Percentiles rank a stretch among this genome's conserved stretches.
Conservation (phyloP, 1,140 invertebrate species). For the Lysiphlebus fabarum region DNA sequence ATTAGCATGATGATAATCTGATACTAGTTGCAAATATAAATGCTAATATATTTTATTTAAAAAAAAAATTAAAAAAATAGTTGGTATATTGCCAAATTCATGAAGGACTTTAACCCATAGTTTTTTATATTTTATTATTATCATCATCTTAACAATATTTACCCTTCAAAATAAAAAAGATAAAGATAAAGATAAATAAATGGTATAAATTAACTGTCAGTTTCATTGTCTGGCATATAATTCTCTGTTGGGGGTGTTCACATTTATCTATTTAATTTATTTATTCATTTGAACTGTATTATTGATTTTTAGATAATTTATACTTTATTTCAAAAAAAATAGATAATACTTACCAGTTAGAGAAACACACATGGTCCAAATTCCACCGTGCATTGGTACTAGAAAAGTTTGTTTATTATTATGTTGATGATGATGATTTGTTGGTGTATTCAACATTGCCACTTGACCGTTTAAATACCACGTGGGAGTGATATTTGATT, state of each 20-base stretch:
- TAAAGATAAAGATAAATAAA: conserved; percentile 8
- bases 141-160: not conserved
- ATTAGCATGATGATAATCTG: too few species aligned
- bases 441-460: conserved; percentile 33
- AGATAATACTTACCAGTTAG: conserved; percentile 61
- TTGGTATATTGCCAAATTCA: conserved; percentile 9
- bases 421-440: conserved; percentile 47
- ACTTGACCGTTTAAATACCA: conserved; percentile 49
- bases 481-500: conserved; percentile 41
- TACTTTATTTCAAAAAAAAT: conserved; percentile 1
- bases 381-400: conserved; percentile 81
- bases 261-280: not conserved
- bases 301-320: not conserved
- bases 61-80: conserved; percentile 10
- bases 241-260: not conserved
- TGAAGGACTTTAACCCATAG: conserved; percentile 3
- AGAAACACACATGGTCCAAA: conserved; percentile 81
- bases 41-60: conserved; percentile 3
- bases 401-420: conserved; percentile 63
- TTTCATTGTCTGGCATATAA: conserved; percentile 4
- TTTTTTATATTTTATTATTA: too few species aligned
- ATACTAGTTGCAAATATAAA: conserved; percentile 19
- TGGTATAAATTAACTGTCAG: conserved; percentile 17
- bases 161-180: conserved; percentile 3
- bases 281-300: not conserved